These are phyloP conservation scores for Zosterops lateralis DNA, from an alignment of 2,113 vertebrate genomes.

Conservation along the genomic window DNA sequence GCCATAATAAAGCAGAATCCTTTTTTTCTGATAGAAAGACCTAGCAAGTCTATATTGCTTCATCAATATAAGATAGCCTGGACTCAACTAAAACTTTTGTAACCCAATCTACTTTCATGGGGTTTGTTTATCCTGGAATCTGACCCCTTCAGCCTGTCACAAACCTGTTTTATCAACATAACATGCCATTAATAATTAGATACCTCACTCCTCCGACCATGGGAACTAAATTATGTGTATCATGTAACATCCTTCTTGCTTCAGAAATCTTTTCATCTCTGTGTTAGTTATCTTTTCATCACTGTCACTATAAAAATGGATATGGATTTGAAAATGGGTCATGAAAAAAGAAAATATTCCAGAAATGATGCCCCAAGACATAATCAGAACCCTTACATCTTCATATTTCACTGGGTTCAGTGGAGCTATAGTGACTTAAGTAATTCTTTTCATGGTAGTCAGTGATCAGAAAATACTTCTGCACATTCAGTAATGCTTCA, in stretches of 20 bases:
- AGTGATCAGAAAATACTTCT: neutral
- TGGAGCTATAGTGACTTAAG: neutral
- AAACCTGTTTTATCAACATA: neutral
- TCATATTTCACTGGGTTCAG: neutral
- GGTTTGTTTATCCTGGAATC: neutral
- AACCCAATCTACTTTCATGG: neutral
- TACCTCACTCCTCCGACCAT: neutral
- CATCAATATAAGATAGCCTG: neutral
- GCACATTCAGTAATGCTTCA: neutral
- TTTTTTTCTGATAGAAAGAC: neutral
- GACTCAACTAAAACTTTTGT: neutral
- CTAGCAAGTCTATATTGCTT: neutral
- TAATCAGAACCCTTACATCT: neutral
- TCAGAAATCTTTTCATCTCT: slow-evolving; percentile 1
- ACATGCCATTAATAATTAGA: neutral
- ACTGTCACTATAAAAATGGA: slow-evolving; percentile 1
- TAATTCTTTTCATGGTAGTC: neutral
- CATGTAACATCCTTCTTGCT: neutral
- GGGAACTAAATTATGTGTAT: neutral
- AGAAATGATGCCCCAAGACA: neutral
- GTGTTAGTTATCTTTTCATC: neutral
- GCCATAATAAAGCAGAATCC: neutral
- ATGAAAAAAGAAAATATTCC: neutral
- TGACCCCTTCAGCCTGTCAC: neutral
- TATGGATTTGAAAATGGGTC: slow-evolving; percentile 9